Percentiles rank a stretch among this genome's conserved stretches.
These are phyloP conservation scores for Rhabdornis inornatus DNA, from an alignment of 2,113 vertebrate genomes.

Conservation along the genomic window DNA sequence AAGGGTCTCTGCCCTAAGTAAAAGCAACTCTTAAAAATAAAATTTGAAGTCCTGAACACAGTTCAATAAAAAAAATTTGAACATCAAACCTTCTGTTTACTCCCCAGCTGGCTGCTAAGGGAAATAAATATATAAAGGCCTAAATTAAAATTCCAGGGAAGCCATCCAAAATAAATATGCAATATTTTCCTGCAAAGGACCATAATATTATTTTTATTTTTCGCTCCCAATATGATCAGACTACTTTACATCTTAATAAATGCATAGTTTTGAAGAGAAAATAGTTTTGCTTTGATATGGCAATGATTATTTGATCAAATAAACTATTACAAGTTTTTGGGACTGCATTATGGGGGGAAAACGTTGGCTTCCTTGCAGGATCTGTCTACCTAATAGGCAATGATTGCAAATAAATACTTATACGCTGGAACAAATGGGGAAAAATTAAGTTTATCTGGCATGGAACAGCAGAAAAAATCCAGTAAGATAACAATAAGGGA, in stretches of 20 bases:
- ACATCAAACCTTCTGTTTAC: background rate
- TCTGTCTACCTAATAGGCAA: conserved; percentile 59
- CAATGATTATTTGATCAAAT: conserved; percentile 73
- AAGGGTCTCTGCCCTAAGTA: background rate
- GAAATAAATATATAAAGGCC: conserved; percentile 44
- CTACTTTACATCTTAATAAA: conserved; percentile 78
- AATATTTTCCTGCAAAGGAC: conserved; percentile 51
- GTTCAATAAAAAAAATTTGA: background rate
- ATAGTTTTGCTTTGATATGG: conserved; percentile 66
- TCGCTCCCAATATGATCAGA: conserved; percentile 27
- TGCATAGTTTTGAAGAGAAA: conserved; percentile 60
- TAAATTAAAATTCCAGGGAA: conserved; percentile 68
- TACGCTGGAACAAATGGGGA: conserved; percentile 55
- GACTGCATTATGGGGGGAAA: conserved; percentile 18
- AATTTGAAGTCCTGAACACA: conserved; percentile 29
- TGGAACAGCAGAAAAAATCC: conserved; percentile 15
- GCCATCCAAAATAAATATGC: conserved; percentile 72
- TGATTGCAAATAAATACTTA: conserved; percentile 76
- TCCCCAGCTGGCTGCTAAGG: background rate
- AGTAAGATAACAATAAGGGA: background rate
- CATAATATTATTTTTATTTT: conserved; percentile 64
- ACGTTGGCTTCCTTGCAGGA: conserved; percentile 39
- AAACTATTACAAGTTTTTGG: conserved; percentile 65
- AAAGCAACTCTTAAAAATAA: conserved; percentile 52
- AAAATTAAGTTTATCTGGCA: conserved; percentile 71